Base-by-base conservation (phyloP, 2,888 invertebrate genomes). In the Anoplius nigerrimus region DNA sequence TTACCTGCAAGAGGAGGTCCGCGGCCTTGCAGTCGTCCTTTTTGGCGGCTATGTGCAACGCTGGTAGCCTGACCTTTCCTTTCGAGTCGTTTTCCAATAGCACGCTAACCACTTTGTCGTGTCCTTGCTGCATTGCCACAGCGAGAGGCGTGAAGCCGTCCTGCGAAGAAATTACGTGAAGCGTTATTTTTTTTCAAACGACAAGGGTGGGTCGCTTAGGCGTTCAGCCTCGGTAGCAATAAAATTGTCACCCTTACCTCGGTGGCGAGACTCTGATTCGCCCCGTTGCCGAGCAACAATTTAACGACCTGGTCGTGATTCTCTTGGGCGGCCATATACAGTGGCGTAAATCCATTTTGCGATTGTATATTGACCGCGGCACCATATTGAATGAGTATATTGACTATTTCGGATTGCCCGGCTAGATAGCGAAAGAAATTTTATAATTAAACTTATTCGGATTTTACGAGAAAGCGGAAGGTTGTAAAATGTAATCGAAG, bases 261-360 rank as follows among this genome's bases (percentile, higher is more conserved):
- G 43, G 99, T 99, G 56, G 98, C 97, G 58, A 99, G 91, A 56
- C 96, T 95, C 89, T 98, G 99, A 89, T 98, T 98, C 74, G 98
- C 99, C 54, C 97, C 97, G 86, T 97, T 97, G 43, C 94, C 92
- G 64, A 99, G 91, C 67, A 99, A 91, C 90, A 96, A 95, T 86
- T 95, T 94, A 75, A 99, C 99, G 80, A 97, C 97, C 6, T 92
- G 93, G 72, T 97, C 97, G 87, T 98, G 98, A 89, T 98, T 98
- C 89, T 98, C 98, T 90, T 98, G 99, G 11, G 99, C 98, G 2
- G 98, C 98, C 98, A 99, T 99, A 89, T 99, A 99, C 53, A 99
- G 91, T 0, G 99, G 99, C 0, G 99, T 98, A 90, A 99, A 99
- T 53, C 99, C 99, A 88, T 97, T 98, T 78, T 97, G 94, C 0